Base-by-base conservation (phyloP, 2,888 invertebrate genomes). In the Microdon myrmicae region DNA sequence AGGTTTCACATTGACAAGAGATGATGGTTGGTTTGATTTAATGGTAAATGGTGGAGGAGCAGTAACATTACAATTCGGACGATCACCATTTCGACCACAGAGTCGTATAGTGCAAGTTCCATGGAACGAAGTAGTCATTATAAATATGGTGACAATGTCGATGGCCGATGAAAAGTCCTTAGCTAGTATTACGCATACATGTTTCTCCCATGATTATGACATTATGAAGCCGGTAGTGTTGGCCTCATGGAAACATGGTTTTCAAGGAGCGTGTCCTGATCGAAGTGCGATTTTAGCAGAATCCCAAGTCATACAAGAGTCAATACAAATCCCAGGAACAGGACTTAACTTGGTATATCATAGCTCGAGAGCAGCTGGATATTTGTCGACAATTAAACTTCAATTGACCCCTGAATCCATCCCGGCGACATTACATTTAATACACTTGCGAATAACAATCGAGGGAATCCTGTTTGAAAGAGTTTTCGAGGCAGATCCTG, bases 1-100 rank as follows among this genome's bases (percentile, higher is more conserved):
- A 83, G 98, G 98, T 8, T 96, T 96, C 81, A 98, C 98, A 0
- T 81, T 95, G 54, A 94, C 95, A 2, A 83, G 94, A 56, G 92
- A 93, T 69, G 94, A 94, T 72, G 94, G 94, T 38, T 94, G 93
- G 93, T 99, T 99, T 82, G 99, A 99, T 82, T 85, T 99, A 39
- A 85, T 99, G 75, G 97, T 99, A 9, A 99, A 99, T 80, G 99
- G 99, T n/a, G 99, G 98, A 1, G 96, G 96, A 0, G 94, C 96
- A 1, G 94, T 99, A 2, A 95, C 93, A 0, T 82, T 99, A 39
- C 93, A 95, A 77, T 97, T 99, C 75, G 95, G 96, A 53, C 84
- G 94, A 56, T 89, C 92, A 28, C 94, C 94, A 1, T 95, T 95
- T 81, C 88, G 92, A 67, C 89, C 94, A 1, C 91, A 92, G 70